phyloP scores from a whole-genome alignment of 2,797 vertebrate species.

The Anisognathus igniventris region DNA sequence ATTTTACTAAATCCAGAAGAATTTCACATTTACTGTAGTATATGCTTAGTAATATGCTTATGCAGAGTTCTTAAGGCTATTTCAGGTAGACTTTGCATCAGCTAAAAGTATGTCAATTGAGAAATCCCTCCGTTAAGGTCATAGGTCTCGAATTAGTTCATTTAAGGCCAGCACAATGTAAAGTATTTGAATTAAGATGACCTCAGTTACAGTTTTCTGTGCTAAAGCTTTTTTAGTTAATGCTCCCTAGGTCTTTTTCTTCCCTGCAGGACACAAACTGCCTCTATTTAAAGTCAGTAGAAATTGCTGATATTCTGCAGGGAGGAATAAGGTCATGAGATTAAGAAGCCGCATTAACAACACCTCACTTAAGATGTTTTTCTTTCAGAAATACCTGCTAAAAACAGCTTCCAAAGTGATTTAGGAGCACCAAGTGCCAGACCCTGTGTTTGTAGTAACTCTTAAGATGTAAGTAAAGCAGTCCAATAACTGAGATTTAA shows the following conservation, averaged over 20 bases:
- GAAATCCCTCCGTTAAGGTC: neutral
- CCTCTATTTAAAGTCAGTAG: conserved; percentile 22
- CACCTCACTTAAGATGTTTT: neutral
- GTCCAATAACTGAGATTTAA: neutral
- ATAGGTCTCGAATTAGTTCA: conserved; percentile 50
- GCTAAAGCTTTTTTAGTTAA: conserved; percentile 38
- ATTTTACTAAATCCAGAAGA: neutral
- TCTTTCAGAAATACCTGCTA: neutral
- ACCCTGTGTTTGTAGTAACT: neutral
- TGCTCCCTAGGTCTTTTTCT: conserved; percentile 5
- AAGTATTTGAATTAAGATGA: conserved; percentile 47
- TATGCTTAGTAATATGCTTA: neutral
- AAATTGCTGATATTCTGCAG: conserved; percentile 17
- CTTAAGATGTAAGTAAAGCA: neutral
- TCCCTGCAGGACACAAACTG: conserved; percentile 38
- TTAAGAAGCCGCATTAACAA: neutral
- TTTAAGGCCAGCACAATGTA: conserved; percentile 16
- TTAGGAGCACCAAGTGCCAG: neutral
- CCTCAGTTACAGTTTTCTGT: conserved; percentile 19
- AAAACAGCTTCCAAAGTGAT: neutral
- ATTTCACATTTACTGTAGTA: neutral
- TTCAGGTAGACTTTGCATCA: neutral
- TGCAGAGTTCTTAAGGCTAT: neutral
- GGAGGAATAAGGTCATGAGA: conserved; percentile 8
- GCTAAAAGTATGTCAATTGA: neutral